These are phyloP conservation scores for Crax fasciolata DNA, from an alignment of 2,797 vertebrate genomes.

Conservation along the genomic window DNA sequence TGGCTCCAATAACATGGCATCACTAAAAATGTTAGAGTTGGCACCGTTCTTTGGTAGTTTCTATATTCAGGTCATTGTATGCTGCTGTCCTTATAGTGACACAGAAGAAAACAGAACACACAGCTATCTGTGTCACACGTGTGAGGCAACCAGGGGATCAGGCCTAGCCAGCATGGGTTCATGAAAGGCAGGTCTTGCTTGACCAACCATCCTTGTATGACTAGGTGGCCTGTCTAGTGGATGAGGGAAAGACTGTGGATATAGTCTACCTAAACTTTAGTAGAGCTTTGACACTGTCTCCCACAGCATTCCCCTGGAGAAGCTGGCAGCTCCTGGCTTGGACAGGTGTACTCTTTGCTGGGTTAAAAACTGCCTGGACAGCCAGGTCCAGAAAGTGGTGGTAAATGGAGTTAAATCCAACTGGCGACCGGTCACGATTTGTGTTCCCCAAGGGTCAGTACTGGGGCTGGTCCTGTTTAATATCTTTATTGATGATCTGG, in stretches of 20 bases:
- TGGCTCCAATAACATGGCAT: neutral
- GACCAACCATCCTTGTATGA: neutral
- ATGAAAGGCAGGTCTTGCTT: neutral
- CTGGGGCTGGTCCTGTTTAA: neutral
- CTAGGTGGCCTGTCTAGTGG: neutral
- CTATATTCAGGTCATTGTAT: neutral
- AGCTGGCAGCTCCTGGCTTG: neutral
- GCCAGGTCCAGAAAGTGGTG: neutral
- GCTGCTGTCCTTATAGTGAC: neutral
- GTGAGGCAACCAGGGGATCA: no score
- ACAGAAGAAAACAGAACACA: neutral
- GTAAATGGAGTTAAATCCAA: neutral
- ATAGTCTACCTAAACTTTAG: neutral
- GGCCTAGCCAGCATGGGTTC: no score
- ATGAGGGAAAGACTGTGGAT: neutral
- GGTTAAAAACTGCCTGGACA: neutral
- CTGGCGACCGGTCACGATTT: neutral
- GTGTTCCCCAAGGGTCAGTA: neutral
- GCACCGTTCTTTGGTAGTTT: neutral
- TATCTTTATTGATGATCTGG: neutral
- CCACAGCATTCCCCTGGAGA: neutral
- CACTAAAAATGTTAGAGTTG: neutral
- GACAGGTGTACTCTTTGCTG: neutral
- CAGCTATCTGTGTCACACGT: neutral
- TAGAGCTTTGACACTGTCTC: neutral